Percentiles rank a stretch among this genome's conserved stretches.
Conservation (phyloP, 2,797 vertebrate genomes). For the Trichosurus vulpecula region DNA sequence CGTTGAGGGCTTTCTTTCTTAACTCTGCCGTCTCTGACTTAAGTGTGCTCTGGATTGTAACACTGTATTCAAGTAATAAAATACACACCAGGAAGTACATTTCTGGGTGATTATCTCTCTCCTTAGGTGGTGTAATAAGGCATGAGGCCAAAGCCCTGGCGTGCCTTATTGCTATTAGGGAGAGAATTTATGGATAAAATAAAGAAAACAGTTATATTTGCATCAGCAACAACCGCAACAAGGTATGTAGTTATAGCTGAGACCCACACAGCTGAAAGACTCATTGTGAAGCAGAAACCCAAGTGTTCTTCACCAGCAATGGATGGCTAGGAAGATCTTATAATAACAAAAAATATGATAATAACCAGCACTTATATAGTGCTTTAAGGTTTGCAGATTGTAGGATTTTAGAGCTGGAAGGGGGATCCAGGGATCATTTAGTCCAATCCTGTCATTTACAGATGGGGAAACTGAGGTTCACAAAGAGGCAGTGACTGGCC, state of each 20-base stretch:
- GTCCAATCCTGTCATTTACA: background rate
- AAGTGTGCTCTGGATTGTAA: slow-evolving; percentile 58
- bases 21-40: slow-evolving; percentile 37
- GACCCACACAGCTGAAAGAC: background rate
- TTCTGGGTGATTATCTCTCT: slow-evolving; percentile 70
- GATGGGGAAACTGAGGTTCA: background rate
- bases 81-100: slow-evolving; percentile 61
- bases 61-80: slow-evolving; percentile 66
- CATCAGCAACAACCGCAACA: background rate
- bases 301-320: fast-evolving
- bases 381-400: background rate
- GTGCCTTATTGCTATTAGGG: slow-evolving; percentile 56
- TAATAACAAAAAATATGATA: background rate
- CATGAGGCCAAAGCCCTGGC: slow-evolving; percentile 62
- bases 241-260: background rate
- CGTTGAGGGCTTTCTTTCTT: background rate
- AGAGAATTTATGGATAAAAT: slow-evolving; percentile 64
- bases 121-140: slow-evolving; percentile 69
- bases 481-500: background rate
- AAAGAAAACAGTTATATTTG: background rate
- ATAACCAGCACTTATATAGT: background rate
- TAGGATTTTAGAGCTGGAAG: background rate
- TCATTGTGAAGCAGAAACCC: fast-evolving
- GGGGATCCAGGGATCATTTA: background rate
- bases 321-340: background rate